phyloP scores from a whole-genome alignment of 2,888 invertebrate species.

The Leptopterna dolabrata region DNA sequence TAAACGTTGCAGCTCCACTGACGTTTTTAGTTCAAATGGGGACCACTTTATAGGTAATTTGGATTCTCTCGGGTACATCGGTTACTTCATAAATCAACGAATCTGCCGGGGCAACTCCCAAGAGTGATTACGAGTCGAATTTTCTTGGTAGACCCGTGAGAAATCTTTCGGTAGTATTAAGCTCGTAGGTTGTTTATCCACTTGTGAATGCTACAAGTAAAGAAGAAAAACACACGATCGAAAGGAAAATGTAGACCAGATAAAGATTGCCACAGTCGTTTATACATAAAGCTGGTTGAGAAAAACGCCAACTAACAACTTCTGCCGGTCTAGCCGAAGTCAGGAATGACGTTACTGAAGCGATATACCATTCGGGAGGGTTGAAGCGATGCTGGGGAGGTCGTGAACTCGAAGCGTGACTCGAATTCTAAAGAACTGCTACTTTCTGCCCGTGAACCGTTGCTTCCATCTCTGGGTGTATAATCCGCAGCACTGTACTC shows the following conservation, averaged over 20 bases:
- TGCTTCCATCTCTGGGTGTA: background rate
- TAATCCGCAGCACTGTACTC: background rate
- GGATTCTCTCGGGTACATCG: too few species aligned
- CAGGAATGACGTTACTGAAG: background rate
- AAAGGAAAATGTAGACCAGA: background rate
- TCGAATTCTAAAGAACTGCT: slow-evolving; percentile 18
- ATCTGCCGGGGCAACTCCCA: too few species aligned
- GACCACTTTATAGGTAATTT: too few species aligned
- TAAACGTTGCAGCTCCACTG: too few species aligned
- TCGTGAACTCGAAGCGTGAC: slow-evolving; percentile 25
- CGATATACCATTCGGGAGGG: background rate
- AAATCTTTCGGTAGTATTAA: too few species aligned
- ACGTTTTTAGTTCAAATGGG: too few species aligned
- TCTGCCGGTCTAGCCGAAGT: background rate
- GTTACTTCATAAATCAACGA: too few species aligned
- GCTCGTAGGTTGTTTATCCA: too few species aligned
- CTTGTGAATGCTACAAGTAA: too few species aligned
- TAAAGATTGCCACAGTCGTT: background rate
- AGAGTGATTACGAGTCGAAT: too few species aligned
- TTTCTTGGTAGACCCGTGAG: too few species aligned
- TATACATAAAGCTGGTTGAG: background rate
- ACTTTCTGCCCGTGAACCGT: background rate
- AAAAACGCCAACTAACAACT: background rate
- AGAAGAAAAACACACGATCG: background rate
- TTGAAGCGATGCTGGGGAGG: background rate